Percentiles rank a stretch among this genome's conserved stretches.
phyloP scores from a whole-genome alignment of 2,113 vertebrate genomes.

The Lasiurus cinereus region DNA sequence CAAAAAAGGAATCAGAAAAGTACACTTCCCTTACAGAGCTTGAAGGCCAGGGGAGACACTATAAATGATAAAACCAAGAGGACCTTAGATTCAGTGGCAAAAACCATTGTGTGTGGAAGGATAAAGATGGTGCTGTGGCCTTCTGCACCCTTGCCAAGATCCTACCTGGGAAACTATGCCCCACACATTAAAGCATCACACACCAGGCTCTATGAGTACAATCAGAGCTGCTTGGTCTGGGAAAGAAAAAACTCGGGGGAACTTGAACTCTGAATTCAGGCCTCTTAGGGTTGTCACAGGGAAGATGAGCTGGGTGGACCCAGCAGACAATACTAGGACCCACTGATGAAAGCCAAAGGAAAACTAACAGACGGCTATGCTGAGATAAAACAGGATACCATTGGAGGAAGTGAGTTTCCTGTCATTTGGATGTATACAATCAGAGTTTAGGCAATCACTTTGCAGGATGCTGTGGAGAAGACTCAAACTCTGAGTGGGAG shows the following conservation, averaged over 20 bases:
- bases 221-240: not conserved
- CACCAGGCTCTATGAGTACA: not conserved
- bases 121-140: not conserved
- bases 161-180: not conserved
- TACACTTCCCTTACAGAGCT: not conserved
- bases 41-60: not conserved
- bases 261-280: constrained; percentile 10
- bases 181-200: not conserved
- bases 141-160: not conserved
- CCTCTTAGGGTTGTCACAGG: not conserved
- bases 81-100: not conserved
- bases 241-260: not conserved
- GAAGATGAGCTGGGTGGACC: not conserved
- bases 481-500: not conserved
- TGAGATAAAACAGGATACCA: not conserved
- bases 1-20: constrained; percentile 24
- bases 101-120: not conserved
- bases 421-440: not conserved
- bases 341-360: not conserved
- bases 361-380: not conserved
- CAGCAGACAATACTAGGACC: constrained; percentile 19
- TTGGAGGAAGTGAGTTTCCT: not conserved
- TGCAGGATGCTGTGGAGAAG: not conserved
- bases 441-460: not conserved
- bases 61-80: not conserved